These are phyloP conservation scores for Abrostola triplasia DNA, from an alignment of 2,888 invertebrate genomes.

Conservation along the genomic window DNA sequence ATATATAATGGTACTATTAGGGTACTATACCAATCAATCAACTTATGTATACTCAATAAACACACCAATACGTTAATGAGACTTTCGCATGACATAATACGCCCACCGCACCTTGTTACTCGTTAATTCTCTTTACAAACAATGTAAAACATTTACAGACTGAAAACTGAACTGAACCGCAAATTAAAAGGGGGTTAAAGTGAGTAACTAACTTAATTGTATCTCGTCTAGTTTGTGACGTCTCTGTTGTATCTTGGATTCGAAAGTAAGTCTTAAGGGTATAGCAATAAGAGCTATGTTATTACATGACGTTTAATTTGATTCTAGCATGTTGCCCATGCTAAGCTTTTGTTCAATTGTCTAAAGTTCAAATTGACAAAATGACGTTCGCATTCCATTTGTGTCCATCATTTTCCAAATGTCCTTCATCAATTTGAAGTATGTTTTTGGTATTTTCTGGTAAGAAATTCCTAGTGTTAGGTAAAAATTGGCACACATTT, in stretches of 20 bases:
- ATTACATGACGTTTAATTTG: not conserved
- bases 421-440: too few relatives aligned
- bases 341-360: too few relatives aligned
- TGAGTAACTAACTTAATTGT: constrained; percentile 37
- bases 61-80: not conserved
- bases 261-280: not conserved
- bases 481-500: too few relatives aligned
- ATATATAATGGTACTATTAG: not conserved
- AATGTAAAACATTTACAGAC: constrained; percentile 41
- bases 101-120: not conserved
- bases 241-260: constrained; percentile 4
- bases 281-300: not conserved
- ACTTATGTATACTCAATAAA: not conserved
- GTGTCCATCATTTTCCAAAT: too few relatives aligned
- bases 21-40: not conserved
- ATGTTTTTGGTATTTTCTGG: too few relatives aligned
- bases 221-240: constrained; percentile 43
- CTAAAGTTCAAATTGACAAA: too few relatives aligned
- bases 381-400: too few relatives aligned
- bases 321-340: not conserved
- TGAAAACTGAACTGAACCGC: constrained; percentile 43
- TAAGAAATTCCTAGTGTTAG: too few relatives aligned
- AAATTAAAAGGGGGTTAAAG: constrained; percentile 49
- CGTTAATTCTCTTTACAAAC: constrained; percentile 27
- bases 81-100: not conserved